Evolutionary conservation across 2,113 vertebrate genomes (phyloP), one percentile per base, ranked within the genome.

Genomic region (Neogobius melanostomus): DNA sequence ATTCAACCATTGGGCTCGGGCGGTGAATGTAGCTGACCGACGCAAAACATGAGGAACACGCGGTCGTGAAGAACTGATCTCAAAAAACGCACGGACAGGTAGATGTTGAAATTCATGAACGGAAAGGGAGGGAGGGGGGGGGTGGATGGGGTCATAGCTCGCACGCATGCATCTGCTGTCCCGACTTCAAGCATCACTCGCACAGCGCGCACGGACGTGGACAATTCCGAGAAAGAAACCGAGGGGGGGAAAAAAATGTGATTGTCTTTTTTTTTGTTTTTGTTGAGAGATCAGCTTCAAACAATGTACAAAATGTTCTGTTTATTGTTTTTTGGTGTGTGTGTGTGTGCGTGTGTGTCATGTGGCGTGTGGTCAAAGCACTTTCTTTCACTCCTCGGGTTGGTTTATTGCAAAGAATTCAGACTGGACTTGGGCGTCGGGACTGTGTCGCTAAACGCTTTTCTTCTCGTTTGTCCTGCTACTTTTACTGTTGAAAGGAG

Each of bases 1-100:
- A 90, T 90, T 82, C 91, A 87, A 85, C 87, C 83, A 68, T 82
- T 80, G 68, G 64, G 48, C 62, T 74, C 68, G 78, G 88, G 87
- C 87, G 73, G 84, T 88, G 91, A 92, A 91, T 91, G 91, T 92
- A 92, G 91, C 92, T 78, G 83, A 89, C 81, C 69, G 71, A 77
- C 82, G 81, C 68, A 67, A 77, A 72, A 88, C 76, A 90, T 81
- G 88, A 91, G 89, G 89, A 87, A 90, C 87, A 43, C 68, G 28
- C 56, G 77, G 77, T 86, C 74, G 67, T 83, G 21, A 21, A 85
- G 87, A 88, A 74, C 87, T 90, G 82, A 90, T 86, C 42, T 82
- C 69, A 48, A 67, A 73, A 0, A 77, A 82, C 46, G 8, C 15
- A 8, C 53, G 44, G 69, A 74, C 72, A 74, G 82, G 77, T 62